A percentile compares a stretch with the other conserved stretches of the same genome.
phyloP scores from a whole-genome alignment of 2,113 vertebrate species.

The Embiotoca jacksoni region DNA sequence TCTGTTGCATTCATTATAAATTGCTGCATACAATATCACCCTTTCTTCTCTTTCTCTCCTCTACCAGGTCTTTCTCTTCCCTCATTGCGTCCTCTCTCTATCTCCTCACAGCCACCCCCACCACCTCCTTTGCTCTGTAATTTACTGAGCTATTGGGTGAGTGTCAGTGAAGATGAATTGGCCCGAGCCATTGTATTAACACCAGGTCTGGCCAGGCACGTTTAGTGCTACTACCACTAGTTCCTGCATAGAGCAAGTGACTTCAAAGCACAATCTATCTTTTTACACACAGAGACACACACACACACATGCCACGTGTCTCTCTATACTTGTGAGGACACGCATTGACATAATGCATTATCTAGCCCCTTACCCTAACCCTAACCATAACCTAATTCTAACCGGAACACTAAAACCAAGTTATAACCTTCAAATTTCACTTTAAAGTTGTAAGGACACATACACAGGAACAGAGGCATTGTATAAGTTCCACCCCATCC shows the following conservation, averaged over 20 bases:
- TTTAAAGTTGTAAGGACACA: background rate
- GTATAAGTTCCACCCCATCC: conserved; percentile 2
- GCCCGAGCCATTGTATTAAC: conserved; percentile 59
- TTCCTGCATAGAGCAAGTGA: conserved; percentile 47
- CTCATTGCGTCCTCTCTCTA: conserved; percentile 19
- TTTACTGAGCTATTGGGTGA: conserved; percentile 71
- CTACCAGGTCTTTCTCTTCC: background rate
- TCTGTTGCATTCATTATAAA: conserved; percentile 34
- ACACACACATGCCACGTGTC: background rate
- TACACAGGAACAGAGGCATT: background rate
- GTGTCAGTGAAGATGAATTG: conserved; percentile 75
- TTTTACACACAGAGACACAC: background rate
- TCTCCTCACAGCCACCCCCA: conserved; percentile 20
- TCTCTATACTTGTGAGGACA: background rate
- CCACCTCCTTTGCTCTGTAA: conserved; percentile 52
- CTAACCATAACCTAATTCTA: no score
- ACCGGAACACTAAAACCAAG: no score
- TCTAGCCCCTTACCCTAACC: no score
- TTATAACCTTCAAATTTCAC: no score
- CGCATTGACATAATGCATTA: no score
- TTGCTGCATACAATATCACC: background rate
- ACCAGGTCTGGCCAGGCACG: conserved; percentile 45
- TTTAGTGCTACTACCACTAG: conserved; percentile 51
- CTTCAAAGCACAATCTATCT: conserved; percentile 60
- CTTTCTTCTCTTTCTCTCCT: conserved; percentile 3